Evolutionary conservation across 2,888 invertebrate species (phyloP).

Genomic region (Agrotis clavis): DNA sequence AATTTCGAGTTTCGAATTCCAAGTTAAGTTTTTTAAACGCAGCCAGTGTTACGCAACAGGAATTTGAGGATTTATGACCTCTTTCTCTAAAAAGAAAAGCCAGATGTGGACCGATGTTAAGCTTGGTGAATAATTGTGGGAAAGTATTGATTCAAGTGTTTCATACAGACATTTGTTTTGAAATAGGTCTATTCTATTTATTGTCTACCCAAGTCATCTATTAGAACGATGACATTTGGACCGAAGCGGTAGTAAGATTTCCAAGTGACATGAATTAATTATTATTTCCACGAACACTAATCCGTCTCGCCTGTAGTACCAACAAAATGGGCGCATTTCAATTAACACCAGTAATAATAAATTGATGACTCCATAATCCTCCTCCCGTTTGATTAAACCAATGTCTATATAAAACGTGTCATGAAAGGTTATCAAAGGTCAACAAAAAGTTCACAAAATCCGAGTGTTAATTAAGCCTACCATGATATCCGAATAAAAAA

Average conservation of each 20-base stretch:
- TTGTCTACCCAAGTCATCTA: slow-evolving; percentile 16
- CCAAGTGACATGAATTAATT: slow-evolving; percentile 45
- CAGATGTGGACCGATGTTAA: slow-evolving; percentile 6
- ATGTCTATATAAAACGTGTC: slow-evolving; percentile 31
- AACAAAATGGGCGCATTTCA: slow-evolving; percentile 37
- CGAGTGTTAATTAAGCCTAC: slow-evolving; percentile 55
- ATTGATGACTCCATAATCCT: slow-evolving; percentile 51
- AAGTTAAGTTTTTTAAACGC: slow-evolving; percentile 10
- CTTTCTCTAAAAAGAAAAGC: slow-evolving; percentile 3
- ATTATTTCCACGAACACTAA: slow-evolving; percentile 43
- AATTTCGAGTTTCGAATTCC: slow-evolving; percentile 44
- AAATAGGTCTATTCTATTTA: slow-evolving; percentile 30
- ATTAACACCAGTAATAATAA: slow-evolving; percentile 50
- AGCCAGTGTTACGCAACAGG: slow-evolving; percentile 43
- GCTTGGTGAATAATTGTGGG: slow-evolving; percentile 23
- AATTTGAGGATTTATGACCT: slow-evolving; percentile 36
- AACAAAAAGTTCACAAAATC: slow-evolving; percentile 53
- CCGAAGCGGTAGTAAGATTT: slow-evolving; percentile 24
- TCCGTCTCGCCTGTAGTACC: slow-evolving; percentile 19
- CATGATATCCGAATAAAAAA: slow-evolving; percentile 46
- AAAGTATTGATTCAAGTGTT: slow-evolving; percentile 37
- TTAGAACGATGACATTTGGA: slow-evolving; percentile 40
- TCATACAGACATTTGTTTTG: slow-evolving; percentile 35
- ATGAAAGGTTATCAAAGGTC: slow-evolving; percentile 34
- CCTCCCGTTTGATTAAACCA: slow-evolving; percentile 33